phyloP scores from a whole-genome alignment of 2,113 vertebrate genomes.

The Coryphaenoides rupestris region DNA sequence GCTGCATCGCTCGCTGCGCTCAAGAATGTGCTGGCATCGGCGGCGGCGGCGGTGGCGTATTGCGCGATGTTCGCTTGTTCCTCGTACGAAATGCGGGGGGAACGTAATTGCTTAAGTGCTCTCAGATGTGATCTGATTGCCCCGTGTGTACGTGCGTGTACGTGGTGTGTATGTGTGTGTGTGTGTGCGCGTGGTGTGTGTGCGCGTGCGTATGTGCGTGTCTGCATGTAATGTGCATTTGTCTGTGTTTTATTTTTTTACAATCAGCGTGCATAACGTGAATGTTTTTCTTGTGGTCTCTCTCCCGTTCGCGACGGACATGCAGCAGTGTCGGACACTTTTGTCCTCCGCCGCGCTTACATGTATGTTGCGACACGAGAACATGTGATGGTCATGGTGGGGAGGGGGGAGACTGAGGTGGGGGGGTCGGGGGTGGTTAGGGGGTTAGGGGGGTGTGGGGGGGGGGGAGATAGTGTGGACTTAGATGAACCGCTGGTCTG shows the following conservation, averaged over 20 bases:
- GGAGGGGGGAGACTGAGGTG: not conserved
- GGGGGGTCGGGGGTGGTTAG: too few species aligned
- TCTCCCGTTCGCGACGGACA: too few species aligned
- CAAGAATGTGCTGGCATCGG: not conserved
- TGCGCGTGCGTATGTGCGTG: slow-evolving; percentile 6
- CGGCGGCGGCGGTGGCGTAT: not conserved
- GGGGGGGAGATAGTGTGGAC: not conserved
- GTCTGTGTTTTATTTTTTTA: too few species aligned
- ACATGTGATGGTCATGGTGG: not conserved
- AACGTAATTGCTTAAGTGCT: slow-evolving; percentile 22
- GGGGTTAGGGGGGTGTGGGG: not conserved
- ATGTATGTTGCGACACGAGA: not conserved
- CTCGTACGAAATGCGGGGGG: slow-evolving; percentile 18
- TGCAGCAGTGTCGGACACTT: not conserved
- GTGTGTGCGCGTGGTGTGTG: not conserved
- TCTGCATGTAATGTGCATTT: not conserved
- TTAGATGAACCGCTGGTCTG: not conserved
- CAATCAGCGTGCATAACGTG: not conserved
- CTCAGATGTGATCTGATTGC: slow-evolving; percentile 29
- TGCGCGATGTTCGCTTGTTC: slow-evolving; percentile 25
- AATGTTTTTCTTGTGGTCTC: not conserved
- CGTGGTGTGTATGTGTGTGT: slow-evolving; percentile 4
- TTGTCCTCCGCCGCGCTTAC: not conserved
- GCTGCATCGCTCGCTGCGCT: not conserved
- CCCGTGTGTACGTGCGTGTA: not conserved